Evolutionary conservation across 53 echinoderm and acorn worm species (phyloP).

Genomic region (Zoroaster sp.): DNA sequence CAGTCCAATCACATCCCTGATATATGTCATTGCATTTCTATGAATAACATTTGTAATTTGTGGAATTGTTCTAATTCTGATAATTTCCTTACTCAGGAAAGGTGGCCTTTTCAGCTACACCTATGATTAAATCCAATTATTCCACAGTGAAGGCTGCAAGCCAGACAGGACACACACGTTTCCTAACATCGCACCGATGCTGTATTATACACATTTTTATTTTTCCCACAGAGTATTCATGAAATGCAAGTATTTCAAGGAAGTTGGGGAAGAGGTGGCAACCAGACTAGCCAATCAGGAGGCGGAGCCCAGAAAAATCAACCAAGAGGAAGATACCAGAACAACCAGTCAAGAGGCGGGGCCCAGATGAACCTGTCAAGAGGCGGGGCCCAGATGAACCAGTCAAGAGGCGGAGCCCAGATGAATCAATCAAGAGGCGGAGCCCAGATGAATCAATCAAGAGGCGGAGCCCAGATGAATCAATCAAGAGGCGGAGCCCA

Average conservation of each 20-base stretch:
- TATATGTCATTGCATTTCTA: too few relatives aligned
- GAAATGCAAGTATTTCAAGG: neutral
- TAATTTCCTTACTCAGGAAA: too few relatives aligned
- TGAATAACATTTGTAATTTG: too few relatives aligned
- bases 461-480: neutral
- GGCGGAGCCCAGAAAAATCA: neutral
- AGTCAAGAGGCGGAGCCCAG: neutral
- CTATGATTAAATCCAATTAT: too few relatives aligned
- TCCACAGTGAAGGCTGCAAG: too few relatives aligned
- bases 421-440: neutral
- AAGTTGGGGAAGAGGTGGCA: neutral
- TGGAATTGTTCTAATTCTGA: too few relatives aligned
- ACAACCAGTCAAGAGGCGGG: neutral
- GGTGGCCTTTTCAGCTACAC: too few relatives aligned
- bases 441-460: neutral
- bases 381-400: neutral
- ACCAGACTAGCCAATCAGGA: neutral
- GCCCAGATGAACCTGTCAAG: neutral
- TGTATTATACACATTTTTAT: neutral
- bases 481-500: neutral
- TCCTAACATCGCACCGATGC: too few relatives aligned
- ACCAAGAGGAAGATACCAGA: neutral
- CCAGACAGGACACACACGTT: too few relatives aligned
- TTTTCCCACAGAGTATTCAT: neutral
- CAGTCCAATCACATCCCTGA: too few relatives aligned